Conservation (phyloP, 2,888 invertebrate species). For the Steinernema hermaphroditum region DNA sequence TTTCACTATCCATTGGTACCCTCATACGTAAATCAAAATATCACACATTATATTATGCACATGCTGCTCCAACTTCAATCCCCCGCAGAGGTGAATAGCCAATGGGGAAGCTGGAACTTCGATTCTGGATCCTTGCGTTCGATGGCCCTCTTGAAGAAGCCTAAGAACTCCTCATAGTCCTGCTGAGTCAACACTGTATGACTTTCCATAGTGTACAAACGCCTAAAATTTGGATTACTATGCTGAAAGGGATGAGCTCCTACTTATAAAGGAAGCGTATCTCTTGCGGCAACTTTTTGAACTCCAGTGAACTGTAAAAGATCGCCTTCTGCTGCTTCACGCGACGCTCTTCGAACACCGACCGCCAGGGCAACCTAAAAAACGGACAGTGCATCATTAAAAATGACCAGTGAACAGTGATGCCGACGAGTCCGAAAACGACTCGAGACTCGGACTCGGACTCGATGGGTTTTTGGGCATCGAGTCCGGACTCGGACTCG, state of each 20-base stretch:
- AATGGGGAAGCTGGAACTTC: conserved; percentile 35
- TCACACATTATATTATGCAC: too few species aligned
- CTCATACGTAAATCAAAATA: too few species aligned
- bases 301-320: conserved; percentile 26
- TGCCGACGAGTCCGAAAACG: too few species aligned
- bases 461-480: too few species aligned
- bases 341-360: neutral
- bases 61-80: neutral
- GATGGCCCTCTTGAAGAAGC: conserved; percentile 33
- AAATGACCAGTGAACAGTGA: too few species aligned
- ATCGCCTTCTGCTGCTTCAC: conserved; percentile 24
- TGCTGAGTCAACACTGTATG: conserved; percentile 30
- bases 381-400: neutral
- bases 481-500: too few species aligned
- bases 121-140: conserved; percentile 32
- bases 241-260: neutral
- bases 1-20: too few species aligned
- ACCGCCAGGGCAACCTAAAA: conserved; percentile 36
- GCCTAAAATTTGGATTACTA: neutral
- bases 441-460: too few species aligned
- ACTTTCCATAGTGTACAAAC: conserved; percentile 2
- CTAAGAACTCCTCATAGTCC: conserved; percentile 32
- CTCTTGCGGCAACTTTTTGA: conserved; percentile 35
- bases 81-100: conserved; percentile 32
- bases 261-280: conserved; percentile 35